A percentile compares a stretch with the other conserved stretches of the same genome.
phyloP scores from a whole-genome alignment of 2,797 vertebrate genomes.

The Hyperoplus lanceolatus region DNA sequence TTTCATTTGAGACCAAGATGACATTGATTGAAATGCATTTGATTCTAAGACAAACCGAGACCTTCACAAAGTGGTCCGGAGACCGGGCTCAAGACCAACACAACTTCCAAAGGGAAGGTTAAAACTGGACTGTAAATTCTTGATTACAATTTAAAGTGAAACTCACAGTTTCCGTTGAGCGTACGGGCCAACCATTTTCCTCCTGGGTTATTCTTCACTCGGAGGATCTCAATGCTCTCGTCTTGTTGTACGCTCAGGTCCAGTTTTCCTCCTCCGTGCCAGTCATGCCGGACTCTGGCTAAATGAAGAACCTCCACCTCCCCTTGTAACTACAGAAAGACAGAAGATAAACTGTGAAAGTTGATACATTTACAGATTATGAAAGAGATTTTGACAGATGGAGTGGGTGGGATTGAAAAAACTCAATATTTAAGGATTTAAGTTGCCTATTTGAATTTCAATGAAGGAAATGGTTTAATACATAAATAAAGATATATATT shows the following conservation, averaged over 20 bases:
- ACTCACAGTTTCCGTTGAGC: conserved; percentile 81
- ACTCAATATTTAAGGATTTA: not conserved
- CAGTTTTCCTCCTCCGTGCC: conserved; percentile 79
- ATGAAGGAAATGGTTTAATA: not conserved
- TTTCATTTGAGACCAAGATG: too few relatives aligned
- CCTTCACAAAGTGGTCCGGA: too few relatives aligned
- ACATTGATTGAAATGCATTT: too few relatives aligned
- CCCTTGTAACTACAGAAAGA: conserved; percentile 71
- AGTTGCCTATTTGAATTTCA: not conserved
- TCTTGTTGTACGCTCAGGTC: conserved; percentile 82
- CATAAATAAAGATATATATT: not conserved
- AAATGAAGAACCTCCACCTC: conserved; percentile 78
- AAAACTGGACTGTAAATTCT: not conserved
- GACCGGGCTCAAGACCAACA: too few relatives aligned
- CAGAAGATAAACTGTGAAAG: not conserved
- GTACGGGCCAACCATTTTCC: conserved; percentile 86
- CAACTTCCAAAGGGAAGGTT: not conserved
- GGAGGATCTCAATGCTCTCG: conserved; percentile 83
- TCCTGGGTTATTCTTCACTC: conserved; percentile 82
- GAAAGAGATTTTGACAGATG: not conserved
- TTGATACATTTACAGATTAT: not conserved
- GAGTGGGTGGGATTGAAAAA: not conserved
- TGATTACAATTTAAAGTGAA: not conserved
- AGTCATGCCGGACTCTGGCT: conserved; percentile 80
- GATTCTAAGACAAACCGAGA: too few relatives aligned